Percentiles rank a stretch among this genome's conserved stretches.
Evolutionary conservation across 1,140 invertebrate species (phyloP).

Genomic region (Drosophila chauvacae): DNA sequence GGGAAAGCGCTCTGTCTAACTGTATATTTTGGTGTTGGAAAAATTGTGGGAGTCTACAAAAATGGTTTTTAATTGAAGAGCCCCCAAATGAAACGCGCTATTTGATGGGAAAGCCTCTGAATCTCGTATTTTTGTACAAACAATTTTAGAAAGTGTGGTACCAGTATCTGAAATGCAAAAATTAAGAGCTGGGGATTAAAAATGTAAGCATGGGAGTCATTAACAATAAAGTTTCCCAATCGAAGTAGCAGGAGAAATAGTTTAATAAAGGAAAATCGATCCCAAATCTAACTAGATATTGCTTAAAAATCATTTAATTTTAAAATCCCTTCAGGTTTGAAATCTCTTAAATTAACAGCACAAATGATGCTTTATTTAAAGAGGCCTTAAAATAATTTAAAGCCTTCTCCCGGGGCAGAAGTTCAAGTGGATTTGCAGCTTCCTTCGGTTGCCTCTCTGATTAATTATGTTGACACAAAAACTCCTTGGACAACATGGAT

Average conservation of each 20-base stretch:
- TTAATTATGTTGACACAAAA: constrained; percentile 1
- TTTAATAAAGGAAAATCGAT: too few species aligned
- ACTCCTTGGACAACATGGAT: not conserved
- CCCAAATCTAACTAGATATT: too few species aligned
- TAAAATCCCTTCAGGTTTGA: too few species aligned
- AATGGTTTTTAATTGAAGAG: constrained; percentile 23
- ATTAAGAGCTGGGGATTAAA: not conserved
- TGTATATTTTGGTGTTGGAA: not conserved
- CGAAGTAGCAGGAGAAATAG: too few species aligned
- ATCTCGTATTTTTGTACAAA: too few species aligned
- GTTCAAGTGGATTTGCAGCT: not conserved
- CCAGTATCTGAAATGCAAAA: not conserved
- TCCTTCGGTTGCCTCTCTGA: not conserved
- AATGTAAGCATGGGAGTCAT: too few species aligned
- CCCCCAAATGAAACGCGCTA: constrained; percentile 2
- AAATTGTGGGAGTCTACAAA: constrained; percentile 10
- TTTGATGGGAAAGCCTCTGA: not conserved
- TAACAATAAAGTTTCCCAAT: too few species aligned
- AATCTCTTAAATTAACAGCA: not conserved
- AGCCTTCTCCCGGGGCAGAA: not conserved
- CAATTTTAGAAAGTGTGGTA: not conserved
- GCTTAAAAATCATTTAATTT: too few species aligned
- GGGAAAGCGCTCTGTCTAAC: not conserved
- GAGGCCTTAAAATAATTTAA: not conserved
- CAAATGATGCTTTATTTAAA: not conserved